A percentile compares a stretch with the other conserved stretches of the same genome.
These are phyloP conservation scores for Crambe crambe DNA, from an alignment of 37 sponge, comb jelly and placozoan species.

Conservation along the genomic window DNA sequence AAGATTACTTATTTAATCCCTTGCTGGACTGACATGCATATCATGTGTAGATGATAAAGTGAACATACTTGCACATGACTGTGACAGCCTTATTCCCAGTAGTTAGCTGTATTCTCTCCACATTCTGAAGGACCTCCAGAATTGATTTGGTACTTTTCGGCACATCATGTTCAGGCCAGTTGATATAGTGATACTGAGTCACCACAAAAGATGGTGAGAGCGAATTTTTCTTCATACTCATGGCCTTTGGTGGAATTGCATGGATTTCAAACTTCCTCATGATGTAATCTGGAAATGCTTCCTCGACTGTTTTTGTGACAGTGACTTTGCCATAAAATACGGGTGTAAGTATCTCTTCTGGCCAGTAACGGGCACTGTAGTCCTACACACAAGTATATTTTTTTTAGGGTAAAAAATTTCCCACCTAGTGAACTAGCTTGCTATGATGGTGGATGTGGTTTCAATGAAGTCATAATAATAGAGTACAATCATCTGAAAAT, in stretches of 20 bases:
- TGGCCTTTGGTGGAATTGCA: neutral
- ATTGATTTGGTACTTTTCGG: neutral
- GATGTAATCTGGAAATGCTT: neutral
- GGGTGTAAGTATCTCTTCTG: neutral
- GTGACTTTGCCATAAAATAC: neutral
- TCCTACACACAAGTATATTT: no score
- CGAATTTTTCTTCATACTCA: neutral
- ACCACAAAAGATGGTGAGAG: neutral
- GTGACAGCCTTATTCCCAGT: neutral
- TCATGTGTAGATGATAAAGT: no score
- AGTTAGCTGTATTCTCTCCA: neutral
- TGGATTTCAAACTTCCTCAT: neutral
- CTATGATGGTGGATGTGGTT: no score
- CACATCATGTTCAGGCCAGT: neutral
- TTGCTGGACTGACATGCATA: no score
- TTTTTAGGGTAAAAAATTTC: no score
- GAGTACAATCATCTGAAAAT: no score
- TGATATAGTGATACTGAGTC: neutral
- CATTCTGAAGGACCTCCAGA: neutral
- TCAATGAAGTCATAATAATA: no score
- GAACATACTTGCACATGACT: conserved; percentile 5
- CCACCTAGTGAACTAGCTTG: no score
- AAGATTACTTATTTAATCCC: no score
- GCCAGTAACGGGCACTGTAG: neutral
- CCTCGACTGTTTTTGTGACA: neutral